Base-by-base conservation (phyloP, 2,113 vertebrate species). In the Psophia crepitans region DNA sequence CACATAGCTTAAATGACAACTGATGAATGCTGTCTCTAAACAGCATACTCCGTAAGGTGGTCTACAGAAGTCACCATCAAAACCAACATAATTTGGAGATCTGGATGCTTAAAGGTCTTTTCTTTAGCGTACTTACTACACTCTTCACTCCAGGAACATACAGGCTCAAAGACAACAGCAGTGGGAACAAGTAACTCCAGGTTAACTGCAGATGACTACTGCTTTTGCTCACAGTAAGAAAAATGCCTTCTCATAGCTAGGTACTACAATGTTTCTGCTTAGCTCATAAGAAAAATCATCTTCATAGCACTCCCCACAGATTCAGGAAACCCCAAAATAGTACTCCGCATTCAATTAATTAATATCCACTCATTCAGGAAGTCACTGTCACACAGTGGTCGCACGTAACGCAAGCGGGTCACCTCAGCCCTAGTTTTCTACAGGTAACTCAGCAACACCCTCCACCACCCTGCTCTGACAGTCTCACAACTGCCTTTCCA, bases 391-490 rank as follows among this genome's bases (percentile, higher is more conserved):
- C 53, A 28, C 37, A 49, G 32, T 27, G 64, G 78, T 43, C 7
- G 0, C 51, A 89, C 46, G 24, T 18, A 77, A 92, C 8, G 21
- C 73, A 30, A 28, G 32, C 2, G 3, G 44, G 37, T 82, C 69
- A 87, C 82, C 41, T 57, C 53, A 76, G 86, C 16, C 63, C 83
- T 71, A 48, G 43, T 54, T 93, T 94, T 64, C 64, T 35, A 33
- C 58, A 90, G 75, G 82, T 93, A 94, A 85, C 69, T 77, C 90
- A 64, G 65, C 77, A 90, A 89, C 77, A 89, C 57, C 57, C 60
- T 85, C 73, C 48, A 77, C 76, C 83, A 41, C 71, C 69, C 89
- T 64, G 44, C 44, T 81, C 85, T 92, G 76, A 71, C 64, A 68
- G 71, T 46, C 79, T 92, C 83, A 46, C 35, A 87, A 64, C 48